Base-by-base conservation (phyloP, 2,113 vertebrate species). In the Grammomys surdaster region DNA sequence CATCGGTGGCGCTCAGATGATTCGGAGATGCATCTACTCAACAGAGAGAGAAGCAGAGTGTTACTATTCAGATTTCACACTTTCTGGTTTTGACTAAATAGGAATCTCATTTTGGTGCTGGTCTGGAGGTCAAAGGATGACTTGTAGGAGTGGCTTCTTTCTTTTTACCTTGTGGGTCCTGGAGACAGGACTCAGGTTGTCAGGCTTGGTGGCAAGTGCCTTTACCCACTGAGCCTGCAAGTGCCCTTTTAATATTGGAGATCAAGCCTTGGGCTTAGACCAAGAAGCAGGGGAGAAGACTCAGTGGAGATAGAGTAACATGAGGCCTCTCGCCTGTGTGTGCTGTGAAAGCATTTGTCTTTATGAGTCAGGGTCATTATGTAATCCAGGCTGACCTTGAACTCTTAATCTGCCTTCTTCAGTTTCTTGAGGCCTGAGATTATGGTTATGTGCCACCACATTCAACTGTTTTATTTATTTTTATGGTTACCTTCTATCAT, bases 401-500 rank as follows among this genome's bases (percentile, higher is more conserved):
- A 70, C 85, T 87, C 46, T 36, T 51, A 17, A 70, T 36, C 86
- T 54, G 36, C 65, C 82, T 70, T 19, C 31, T 48, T 48, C 63
- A 33, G 63, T 65, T 14, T 70, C 33, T 12, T 40, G 22, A 88
- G 48, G 28, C 33, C 48, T 56, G 22, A 33, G 33, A 17, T 88
- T 88, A 40, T 33, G 4, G 4, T 24, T n/a, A 22, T 48, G 19
- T 33, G 40, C 4, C 56, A 22, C 28, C 10, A 40, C 13, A 36
- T 6, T n/a, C 73, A 36, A 10, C 28, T 63, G 48, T 94, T 63
- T 76, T 89, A 70, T 85, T 84, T 92, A 40, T 90, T 95, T 90
- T 95, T 65, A 88, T 82, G 63, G 69, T 46, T 92, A 36, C 43
- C 16, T 94, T 89, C 75, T 91, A 95, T 93, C 63, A 72, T 85